Conservation (phyloP, 2,888 invertebrate species). For the Phymatocera aterrima region DNA sequence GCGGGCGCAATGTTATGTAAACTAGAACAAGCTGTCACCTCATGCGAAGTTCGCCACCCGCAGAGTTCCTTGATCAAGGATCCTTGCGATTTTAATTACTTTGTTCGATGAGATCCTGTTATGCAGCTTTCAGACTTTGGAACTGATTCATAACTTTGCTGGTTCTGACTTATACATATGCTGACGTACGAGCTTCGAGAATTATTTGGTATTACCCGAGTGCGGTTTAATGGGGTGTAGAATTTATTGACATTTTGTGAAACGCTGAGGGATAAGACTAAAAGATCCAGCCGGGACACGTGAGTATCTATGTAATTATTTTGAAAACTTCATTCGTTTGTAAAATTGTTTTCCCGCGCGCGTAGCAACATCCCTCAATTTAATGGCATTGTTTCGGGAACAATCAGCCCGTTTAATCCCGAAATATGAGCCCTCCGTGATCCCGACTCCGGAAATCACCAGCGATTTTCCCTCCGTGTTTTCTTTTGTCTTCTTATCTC, state of each 20-base stretch:
- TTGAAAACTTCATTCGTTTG: not conserved
- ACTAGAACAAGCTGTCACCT: not conserved
- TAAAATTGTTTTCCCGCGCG: not conserved
- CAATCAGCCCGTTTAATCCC: conserved; percentile 31
- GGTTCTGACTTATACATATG: not conserved
- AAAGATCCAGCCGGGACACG: not conserved
- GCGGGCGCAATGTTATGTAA: not conserved
- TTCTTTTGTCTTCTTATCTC: not conserved
- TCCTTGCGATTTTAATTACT: conserved; percentile 30
- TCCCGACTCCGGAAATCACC: conserved; percentile 14
- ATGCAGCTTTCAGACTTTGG: not conserved
- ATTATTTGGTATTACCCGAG: too few relatives aligned
- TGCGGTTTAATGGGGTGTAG: not conserved
- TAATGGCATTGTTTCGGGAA: conserved; percentile 29
- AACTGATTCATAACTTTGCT: not conserved
- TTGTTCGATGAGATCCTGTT: conserved; percentile 14
- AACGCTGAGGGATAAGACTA: not conserved
- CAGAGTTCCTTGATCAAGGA: conserved; percentile 36
- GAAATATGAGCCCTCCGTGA: conserved; percentile 31
- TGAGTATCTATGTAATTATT: not conserved
- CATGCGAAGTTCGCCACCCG: not conserved
- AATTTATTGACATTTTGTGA: not conserved
- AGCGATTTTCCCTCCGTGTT: not conserved
- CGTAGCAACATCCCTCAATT: conserved; percentile 13
- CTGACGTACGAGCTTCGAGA: not conserved